Conservation (phyloP, 1,140 invertebrate genomes). For the Frieseomelitta varia region DNA sequence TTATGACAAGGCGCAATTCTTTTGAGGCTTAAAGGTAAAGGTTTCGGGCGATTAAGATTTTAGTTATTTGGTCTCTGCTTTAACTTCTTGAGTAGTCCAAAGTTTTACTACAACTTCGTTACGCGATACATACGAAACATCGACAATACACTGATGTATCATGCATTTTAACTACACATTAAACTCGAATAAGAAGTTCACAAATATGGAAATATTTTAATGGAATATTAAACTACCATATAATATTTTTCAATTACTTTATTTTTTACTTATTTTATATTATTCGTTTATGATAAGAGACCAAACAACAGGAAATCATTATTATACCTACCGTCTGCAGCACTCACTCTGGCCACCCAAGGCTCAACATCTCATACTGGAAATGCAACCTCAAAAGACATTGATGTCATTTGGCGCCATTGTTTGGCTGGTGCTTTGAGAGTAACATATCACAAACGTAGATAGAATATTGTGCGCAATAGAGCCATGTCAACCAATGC, state of each 20-base stretch:
- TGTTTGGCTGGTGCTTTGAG: conserved; percentile 79
- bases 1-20: conserved; percentile 75
- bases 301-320: conserved; percentile 78
- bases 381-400: conserved; percentile 81
- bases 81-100: not conserved
- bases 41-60: conserved; percentile 68
- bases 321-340: conserved; percentile 81
- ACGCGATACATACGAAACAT: conserved; percentile 13
- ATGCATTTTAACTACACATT: conserved; percentile 1
- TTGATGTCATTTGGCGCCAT: conserved; percentile 78
- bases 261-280: not conserved
- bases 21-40: conserved; percentile 72
- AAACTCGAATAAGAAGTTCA: not conserved
- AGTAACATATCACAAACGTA: conserved; percentile 81
- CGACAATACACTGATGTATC: not conserved
- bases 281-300: conserved; percentile 66
- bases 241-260: not conserved
- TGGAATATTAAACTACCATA: not conserved
- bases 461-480: conserved; percentile 79
- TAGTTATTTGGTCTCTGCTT: conserved; percentile 77
- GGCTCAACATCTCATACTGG: conserved; percentile 78
- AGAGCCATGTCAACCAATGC: conserved; percentile 80
- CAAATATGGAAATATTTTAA: not conserved
- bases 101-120: not conserved
- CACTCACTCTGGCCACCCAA: conserved; percentile 74